Percentiles rank a stretch among this genome's conserved stretches.
Evolutionary conservation across 2,113 vertebrate species (phyloP).

Genomic region (Urocitellus parryii): DNA sequence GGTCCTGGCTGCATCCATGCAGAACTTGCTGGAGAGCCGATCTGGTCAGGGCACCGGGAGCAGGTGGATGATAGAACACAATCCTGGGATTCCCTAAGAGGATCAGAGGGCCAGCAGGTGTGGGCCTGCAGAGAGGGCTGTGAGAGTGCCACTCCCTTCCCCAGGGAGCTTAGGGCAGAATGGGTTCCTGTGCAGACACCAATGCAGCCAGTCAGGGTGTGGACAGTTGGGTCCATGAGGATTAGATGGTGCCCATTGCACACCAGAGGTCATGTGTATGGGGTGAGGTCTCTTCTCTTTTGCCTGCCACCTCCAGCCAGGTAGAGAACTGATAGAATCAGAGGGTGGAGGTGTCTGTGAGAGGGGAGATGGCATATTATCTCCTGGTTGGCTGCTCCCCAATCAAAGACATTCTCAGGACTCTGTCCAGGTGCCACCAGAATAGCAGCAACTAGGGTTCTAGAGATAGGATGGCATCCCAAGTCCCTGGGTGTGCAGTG

Average conservation of each 20-base stretch:
- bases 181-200: neutral
- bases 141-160: too few species aligned
- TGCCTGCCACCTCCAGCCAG: neutral
- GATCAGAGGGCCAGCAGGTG: neutral
- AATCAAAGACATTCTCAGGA: neutral
- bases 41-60: neutral
- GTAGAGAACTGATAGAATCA: neutral
- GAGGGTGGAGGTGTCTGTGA: neutral
- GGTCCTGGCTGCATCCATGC: neutral
- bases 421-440: neutral
- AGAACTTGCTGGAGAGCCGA: neutral
- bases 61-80: neutral
- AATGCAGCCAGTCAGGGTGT: neutral
- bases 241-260: neutral
- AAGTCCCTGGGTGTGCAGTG: neutral
- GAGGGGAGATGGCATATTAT: neutral
- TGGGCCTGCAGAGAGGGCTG: neutral
- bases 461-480: neutral
- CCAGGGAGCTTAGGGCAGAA: accelerated
- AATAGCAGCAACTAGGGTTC: neutral
- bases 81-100: neutral
- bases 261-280: neutral
- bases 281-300: neutral
- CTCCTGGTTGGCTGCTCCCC: neutral
- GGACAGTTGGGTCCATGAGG: neutral